Base-by-base conservation (phyloP, 1,140 invertebrate genomes). In the Hylyphantes graminicola region DNA sequence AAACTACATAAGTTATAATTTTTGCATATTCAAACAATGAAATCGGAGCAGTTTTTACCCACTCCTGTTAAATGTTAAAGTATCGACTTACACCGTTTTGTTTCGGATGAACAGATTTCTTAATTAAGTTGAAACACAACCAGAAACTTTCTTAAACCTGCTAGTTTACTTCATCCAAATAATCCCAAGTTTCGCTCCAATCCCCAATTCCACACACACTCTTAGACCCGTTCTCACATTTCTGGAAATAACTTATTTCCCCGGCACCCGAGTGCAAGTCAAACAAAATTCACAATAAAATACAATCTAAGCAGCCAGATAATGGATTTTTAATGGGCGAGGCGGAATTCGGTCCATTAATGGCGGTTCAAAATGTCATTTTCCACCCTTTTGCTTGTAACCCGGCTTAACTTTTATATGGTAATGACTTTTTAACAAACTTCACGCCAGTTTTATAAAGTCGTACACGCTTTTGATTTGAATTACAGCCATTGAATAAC, bases 241-340 rank as follows among this genome's bases (percentile, higher is more conserved):
- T 59, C 77, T 67, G 77, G 65, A 80, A 80, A 80, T 70, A 54
- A 78, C n/a, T 67, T 50, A 78, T 78, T 50, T 51, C n/a, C n/a
- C 19, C n/a, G n/a, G 54, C 77, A 50, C 50, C 19, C 15, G 19
- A 59, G 53, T 19, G 65, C 68, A 80, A 67, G 77, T 80, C 77
- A 80, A 80, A 70, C 65, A 80, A 80, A 80, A 80, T 70, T 80
- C 54, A 67, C 54, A 80, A 80, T 80, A 80, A 80, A 80, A 80
- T 11, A 80, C 17, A 65, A 70, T 80, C 57, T 70, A 67, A 80
- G 70, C 65, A 51, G 77, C 77, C 53, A 68, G 35, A 53, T 81
- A 81, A 81, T 81, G 68, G 79, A 53, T 64, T 81, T 81, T 81
- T 81, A 81, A 81, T 81, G 79, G 79, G 35, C 19, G 53, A 81